Base-by-base conservation (phyloP, 2,888 invertebrate genomes). In the Dichetophora obliterata region DNA sequence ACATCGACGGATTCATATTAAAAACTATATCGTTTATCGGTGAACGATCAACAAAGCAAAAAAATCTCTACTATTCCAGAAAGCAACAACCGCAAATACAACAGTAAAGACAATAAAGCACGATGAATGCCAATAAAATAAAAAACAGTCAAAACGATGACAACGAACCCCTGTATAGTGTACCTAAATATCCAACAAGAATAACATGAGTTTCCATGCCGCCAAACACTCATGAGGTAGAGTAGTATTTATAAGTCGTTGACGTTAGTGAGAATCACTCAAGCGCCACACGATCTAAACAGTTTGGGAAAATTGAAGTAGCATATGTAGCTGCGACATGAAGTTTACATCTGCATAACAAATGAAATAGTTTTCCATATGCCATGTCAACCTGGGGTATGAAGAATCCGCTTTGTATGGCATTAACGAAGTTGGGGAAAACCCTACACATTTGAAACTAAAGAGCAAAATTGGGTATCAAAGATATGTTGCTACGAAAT, bases 301-400 rank as follows among this genome's bases (percentile, higher is more conserved):
- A 24, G 57, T 24, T 70, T 22, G 71, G 48, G 59, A 43, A 50
- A 68, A 75, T 27, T 27, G 68, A 31, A 19, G 57, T 24, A 54
- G 52, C 73, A 59, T 54, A 66, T 48, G 73, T 50, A 34, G 52
- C 11, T 43, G 63, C 72, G 22, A 73, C 77, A 77, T 75, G 68
- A 75, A 69, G 59, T 76, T 77, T 72, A 75, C 77, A 77, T 79
- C 79, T 77, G 77, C 76, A 77, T 79, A 79, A 77, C 75, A 79
- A 77, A 75, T 50, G 8, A 54, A 78, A 70, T 61, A 31, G 48
- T 76, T 75, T 71, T 69, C 63, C 61, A 65, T 52, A 34, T 65
- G 48, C 59, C 75, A 69, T 75, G 75, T 68, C 75, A 69, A 75
- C 69, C n/a, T 24, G 24, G 16, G 22, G 19, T 61, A 48, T 43